Evolutionary conservation across 1,140 invertebrate species (phyloP), one percentile per base, ranked within the genome.

Genomic region (Zophobas atratus): DNA sequence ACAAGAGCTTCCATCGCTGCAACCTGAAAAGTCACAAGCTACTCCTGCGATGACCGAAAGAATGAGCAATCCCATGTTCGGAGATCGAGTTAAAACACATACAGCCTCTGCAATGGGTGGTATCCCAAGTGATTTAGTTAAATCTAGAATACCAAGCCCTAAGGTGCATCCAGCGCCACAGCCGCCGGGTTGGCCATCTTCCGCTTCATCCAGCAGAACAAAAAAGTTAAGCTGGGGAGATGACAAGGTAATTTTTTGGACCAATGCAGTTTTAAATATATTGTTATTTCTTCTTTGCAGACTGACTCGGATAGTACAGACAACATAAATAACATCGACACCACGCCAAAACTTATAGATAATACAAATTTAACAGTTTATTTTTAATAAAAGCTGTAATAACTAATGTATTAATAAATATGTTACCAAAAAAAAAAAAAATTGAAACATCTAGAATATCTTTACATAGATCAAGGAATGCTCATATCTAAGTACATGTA

Each of bases 201-300:
- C 85, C 1, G 90, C 91, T 5, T 89, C 91, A 34, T 91, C 92
- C 0, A 87, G 89, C 60, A 87, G 92, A 74, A 91, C 93, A 0
- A 94, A 94, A 82, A 94, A 93, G 82, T 85, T 94, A 8, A 93
- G 92, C 56, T 94, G 93, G 92, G 91, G 93, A 80, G 92, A 94
- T 83, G 92, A 93, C 79, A 85, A 84, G 84, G 83, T 85, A 79
- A 77, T 36, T 35, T 41, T 70, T 20, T 20, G n/a, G 6, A 1
- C 1, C n/a, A 60, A 60, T 60, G n/a, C 8, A 2, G 0, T 38
- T 4, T 38, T 33, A 36, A 36, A 32, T 6, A 74, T 55, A 20
- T n/a, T 35, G 35, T 20, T 1, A 8, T 57, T 73, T 79, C 60
- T 75, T 79, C 55, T 48, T 84, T 85, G 51, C 79, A 85, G 84